These are phyloP conservation scores for Aspidoscelis tigris DNA, from an alignment of 2,113 vertebrate genomes.

Conservation along the genomic window DNA sequence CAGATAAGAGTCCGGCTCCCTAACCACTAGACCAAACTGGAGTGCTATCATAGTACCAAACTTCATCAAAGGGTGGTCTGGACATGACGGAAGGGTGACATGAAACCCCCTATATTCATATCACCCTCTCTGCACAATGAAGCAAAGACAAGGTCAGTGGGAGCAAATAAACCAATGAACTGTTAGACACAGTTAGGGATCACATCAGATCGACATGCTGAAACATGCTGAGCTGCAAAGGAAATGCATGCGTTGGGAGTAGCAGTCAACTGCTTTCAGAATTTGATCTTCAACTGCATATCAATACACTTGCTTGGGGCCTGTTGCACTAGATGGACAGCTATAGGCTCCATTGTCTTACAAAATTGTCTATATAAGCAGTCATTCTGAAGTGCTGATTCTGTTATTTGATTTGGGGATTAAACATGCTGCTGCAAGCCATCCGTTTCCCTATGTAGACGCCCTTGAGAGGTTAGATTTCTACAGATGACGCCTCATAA, in stretches of 20 bases:
- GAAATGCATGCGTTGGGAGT: not conserved
- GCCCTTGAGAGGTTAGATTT: conserved; percentile 84
- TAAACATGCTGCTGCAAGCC: conserved; percentile 83
- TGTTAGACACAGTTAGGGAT: not conserved
- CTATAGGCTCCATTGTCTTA: conserved; percentile 64
- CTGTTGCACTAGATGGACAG: conserved; percentile 63
- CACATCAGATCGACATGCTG: not conserved
- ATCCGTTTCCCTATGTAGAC: conserved; percentile 79
- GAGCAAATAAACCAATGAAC: not conserved
- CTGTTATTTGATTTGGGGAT: conserved; percentile 84
- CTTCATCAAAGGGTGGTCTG: too few relatives aligned
- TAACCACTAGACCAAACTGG: too few relatives aligned
- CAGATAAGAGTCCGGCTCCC: too few relatives aligned
- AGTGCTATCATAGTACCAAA: too few relatives aligned
- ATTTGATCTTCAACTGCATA: conserved; percentile 41
- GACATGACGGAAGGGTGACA: too few relatives aligned
- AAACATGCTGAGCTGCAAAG: not conserved
- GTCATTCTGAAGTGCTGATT: conserved; percentile 79
- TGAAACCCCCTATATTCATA: too few relatives aligned
- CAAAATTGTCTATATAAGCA: conserved; percentile 79
- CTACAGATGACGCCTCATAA: conserved; percentile 75
- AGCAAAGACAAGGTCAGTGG: not conserved
- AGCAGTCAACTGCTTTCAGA: conserved; percentile 11
- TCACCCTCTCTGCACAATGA: too few relatives aligned
- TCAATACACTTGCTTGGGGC: conserved; percentile 41